Base-by-base conservation (phyloP, 2,888 invertebrate genomes). In the Andrena chrysosceles region DNA sequence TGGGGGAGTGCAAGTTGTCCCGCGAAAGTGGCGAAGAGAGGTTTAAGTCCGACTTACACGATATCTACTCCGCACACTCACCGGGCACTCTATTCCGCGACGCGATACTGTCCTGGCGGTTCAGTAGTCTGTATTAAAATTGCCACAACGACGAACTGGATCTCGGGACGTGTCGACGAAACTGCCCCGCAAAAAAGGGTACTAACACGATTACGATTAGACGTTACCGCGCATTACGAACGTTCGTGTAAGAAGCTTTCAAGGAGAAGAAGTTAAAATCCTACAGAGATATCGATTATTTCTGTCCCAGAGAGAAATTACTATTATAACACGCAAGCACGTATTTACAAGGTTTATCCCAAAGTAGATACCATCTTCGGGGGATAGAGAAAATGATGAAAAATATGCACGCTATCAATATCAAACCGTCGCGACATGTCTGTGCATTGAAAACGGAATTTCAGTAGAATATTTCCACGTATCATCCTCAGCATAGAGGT, bases 41-140 rank as follows among this genome's bases (percentile, higher is more conserved):
- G 90, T 91, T 93, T 93, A 93, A 93, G 92, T 92, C 91, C 91
- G 92, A 91, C 93, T 93, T 93, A 93, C 93, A 93, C 92, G 93
- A 93, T 93, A 93, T 93, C 93, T 93, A 88, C 89, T 90, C 84
- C 84, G 91, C 91, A 91, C 93, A 92, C 92, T 93, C 92, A 80
- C 89, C 88, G 85, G 88, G 85, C 85, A 90, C 89, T 91, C 90
- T 89, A 91, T 92, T 92, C 91, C 85, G 84, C 87, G 81, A 84
- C 76, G 85, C 85, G 89, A 90, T 92, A 90, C 89, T 88, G 85
- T 86, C 87, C 87, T 54, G 82, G 68, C 79, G 85, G 84, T 80
- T 85, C 78, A 77, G 86, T 16, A 81, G 84, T 77, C 83, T 87
- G 91, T 89, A 92, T 93, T 93, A 93, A 92, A 93, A 92, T 91